phyloP scores from a whole-genome alignment of 1,140 invertebrate genomes.

The Solenopsis fugax region DNA sequence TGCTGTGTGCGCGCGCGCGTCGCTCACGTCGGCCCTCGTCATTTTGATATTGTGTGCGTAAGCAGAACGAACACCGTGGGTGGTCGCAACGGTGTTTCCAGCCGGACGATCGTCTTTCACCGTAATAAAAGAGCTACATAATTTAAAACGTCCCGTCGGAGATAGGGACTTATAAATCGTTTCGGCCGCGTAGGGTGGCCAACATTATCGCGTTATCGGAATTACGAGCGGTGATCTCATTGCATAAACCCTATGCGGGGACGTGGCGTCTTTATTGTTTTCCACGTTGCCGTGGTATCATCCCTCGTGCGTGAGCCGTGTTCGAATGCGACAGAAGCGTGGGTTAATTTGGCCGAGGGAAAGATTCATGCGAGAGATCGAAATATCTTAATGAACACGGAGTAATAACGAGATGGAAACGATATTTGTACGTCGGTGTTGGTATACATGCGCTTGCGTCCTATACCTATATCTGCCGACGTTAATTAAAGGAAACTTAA shows the following conservation, averaged over 20 bases:
- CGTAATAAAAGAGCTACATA: conserved; percentile 82
- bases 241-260: conserved; percentile 36
- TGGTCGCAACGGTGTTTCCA: conserved; percentile 26
- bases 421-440: not conserved
- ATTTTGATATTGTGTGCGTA: conserved; percentile 61
- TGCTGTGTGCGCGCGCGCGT: conserved; percentile 34
- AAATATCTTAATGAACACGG: conserved; percentile 28
- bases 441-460: not conserved
- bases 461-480: not conserved
- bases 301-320: conserved; percentile 73
- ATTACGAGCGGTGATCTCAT: conserved; percentile 76
- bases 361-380: conserved; percentile 36
- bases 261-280: conserved; percentile 78
- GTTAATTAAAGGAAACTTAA: not conserved
- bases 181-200: conserved; percentile 77
- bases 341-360: not conserved
- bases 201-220: conserved; percentile 82
- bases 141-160: conserved; percentile 81
- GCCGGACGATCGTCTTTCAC: conserved; percentile 54
- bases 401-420: not conserved
- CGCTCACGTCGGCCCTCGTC: conserved; percentile 23
- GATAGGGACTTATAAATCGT: conserved; percentile 83
- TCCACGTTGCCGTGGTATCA: conserved; percentile 71
- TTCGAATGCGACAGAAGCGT: conserved; percentile 64
- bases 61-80: conserved; percentile 32